Evolutionary conservation across 1,140 invertebrate species (phyloP), one percentile per base, ranked within the genome.

Genomic region (Matsumurasca onukii): DNA sequence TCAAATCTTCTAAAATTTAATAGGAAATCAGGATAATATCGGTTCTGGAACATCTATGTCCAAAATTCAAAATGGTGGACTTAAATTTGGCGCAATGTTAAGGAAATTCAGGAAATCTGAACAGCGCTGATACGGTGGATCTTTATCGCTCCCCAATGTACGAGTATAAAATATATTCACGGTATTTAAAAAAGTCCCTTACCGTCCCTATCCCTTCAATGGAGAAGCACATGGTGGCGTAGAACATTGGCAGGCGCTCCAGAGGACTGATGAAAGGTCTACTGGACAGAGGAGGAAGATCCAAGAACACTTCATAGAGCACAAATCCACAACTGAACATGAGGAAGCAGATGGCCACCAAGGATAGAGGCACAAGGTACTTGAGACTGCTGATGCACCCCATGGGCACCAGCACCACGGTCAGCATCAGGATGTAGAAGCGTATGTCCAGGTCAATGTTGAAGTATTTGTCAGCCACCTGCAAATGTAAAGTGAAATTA

Each of bases 211-310:
- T 93, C 64, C 92, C 92, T 80, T 94, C 92, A 71, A 94, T 82
- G 2, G 92, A 91, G 72, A 93, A 94, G 73, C 94, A 93, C 12
- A 90, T 91, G 1, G 90, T 94, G 69, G 91, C 91, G 75, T 94
- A 94, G 83, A 92, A 94, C 31, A 90, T 83, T 0, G 92, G 92
- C 69, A 93, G 80, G 13, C 39, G 27, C 31, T 61, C 88, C 68
- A 84, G 80, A 31, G 78, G 77, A 20, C 86, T 83, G 55, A 90
- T 34, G 62, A 3, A 31, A 5, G 62, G 62, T 20, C 62, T 64
- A 3, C n/a, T 20, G 62, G 3, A 5, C 12, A 64, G 31, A 9
- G 62, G 31, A 9, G 62, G 62, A 2, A 64, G 27, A 25, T 64
- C 62, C 2, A 20, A n/a, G 20, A 64, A 48, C n/a, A 64, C 62